Evolutionary conservation across 2,797 vertebrate species (phyloP).

Genomic region (Mycteria americana): DNA sequence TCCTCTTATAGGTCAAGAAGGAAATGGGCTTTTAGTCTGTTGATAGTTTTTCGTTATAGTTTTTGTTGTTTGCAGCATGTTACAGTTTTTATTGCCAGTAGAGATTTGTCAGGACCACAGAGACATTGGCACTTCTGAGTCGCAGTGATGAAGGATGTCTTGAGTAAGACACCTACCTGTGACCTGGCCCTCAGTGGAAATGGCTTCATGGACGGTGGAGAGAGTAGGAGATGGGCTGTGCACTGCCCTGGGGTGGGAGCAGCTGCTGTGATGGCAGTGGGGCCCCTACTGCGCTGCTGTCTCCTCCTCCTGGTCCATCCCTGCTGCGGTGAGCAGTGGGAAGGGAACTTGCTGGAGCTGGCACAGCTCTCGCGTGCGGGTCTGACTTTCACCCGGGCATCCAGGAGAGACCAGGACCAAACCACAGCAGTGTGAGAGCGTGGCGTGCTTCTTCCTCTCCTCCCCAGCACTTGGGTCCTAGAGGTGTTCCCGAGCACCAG

Average conservation of each 20-base stretch:
- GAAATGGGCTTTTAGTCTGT: background rate
- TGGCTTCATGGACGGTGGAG: background rate
- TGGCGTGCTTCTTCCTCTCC: rapidly evolving
- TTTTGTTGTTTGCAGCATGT: background rate
- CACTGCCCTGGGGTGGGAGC: background rate
- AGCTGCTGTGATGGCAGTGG: rapidly evolving
- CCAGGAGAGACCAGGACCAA: background rate
- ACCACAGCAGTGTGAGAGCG: too few species aligned
- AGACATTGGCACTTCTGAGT: rapidly evolving
- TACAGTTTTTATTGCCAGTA: background rate
- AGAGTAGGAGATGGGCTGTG: background rate
- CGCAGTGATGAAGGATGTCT: background rate
- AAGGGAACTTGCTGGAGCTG: rapidly evolving
- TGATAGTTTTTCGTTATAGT: background rate
- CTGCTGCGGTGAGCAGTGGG: rapidly evolving
- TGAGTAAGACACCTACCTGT: background rate
- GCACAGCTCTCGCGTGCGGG: rapidly evolving
- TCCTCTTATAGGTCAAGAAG: background rate
- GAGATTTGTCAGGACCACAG: background rate
- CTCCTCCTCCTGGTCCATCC: background rate
- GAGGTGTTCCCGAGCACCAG: background rate
- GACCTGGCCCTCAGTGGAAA: background rate
- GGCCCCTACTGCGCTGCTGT: background rate
- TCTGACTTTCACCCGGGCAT: rapidly evolving
- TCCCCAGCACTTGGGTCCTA: rapidly evolving